Evolutionary conservation across 2,113 vertebrate species (phyloP).

Genomic region (Tauraco erythrolophus): DNA sequence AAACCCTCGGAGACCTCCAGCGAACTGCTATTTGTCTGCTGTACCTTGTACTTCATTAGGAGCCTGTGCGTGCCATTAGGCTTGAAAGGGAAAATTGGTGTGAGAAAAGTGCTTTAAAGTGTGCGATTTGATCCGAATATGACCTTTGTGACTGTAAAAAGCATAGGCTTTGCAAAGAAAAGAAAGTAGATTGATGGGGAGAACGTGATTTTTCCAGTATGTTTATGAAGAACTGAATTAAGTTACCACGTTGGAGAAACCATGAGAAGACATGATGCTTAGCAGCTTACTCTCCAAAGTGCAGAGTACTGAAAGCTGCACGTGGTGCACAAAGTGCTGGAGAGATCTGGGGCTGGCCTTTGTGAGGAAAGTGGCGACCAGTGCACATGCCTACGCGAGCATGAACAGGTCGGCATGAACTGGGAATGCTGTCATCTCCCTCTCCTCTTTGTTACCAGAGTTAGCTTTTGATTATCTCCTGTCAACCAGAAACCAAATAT

Average conservation of each 20-base stretch:
- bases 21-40: neutral
- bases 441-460: neutral
- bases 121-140: neutral
- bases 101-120: neutral
- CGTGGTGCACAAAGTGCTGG: neutral
- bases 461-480: neutral
- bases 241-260: neutral
- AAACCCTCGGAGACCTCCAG: neutral
- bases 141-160: neutral
- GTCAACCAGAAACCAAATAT: neutral
- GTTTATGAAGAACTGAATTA: neutral
- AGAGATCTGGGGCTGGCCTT: neutral
- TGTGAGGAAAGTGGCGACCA: neutral
- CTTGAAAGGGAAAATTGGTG: neutral
- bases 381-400: rapidly evolving
- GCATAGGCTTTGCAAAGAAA: neutral
- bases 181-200: neutral
- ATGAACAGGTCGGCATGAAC: neutral
- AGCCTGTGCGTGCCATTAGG: neutral
- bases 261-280: neutral
- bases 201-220: neutral
- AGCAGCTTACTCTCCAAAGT: neutral
- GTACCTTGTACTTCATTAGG: neutral
- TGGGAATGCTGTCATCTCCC: neutral
- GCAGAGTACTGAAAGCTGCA: rapidly evolving